A percentile compares a stretch with the other conserved stretches of the same genome.
Evolutionary conservation across 2,797 vertebrate genomes (phyloP).

Genomic region (Urocyon cinereoargenteus): DNA sequence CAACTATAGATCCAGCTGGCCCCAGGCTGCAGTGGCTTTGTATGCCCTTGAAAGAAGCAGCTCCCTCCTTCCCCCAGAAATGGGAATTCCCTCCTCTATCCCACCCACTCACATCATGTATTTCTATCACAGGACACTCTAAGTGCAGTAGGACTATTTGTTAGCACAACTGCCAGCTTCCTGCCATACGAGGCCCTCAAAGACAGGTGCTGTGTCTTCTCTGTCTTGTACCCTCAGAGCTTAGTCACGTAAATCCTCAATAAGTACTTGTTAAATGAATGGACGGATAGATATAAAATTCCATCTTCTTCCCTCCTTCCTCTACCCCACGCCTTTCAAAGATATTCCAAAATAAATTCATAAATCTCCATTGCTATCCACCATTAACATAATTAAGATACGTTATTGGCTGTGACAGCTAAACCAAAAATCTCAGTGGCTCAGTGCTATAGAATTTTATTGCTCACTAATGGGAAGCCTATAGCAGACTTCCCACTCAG

Average conservation of each 20-base stretch:
- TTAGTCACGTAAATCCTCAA: not conserved
- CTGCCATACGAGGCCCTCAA: not conserved
- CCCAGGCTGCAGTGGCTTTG: not conserved
- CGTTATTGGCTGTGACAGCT: not conserved
- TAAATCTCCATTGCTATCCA: not conserved
- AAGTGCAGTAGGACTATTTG: not conserved
- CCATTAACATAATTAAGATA: not conserved
- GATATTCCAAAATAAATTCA: not conserved
- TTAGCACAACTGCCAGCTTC: not conserved
- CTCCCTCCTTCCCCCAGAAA: not conserved
- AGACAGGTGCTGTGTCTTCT: not conserved
- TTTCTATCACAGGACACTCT: not conserved
- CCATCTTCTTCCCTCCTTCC: not conserved
- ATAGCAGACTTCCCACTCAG: not conserved
- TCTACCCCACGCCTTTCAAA: not conserved
- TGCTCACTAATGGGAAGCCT: not conserved
- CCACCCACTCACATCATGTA: not conserved
- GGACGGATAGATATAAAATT: not conserved
- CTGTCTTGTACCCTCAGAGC: not conserved
- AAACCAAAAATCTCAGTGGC: not conserved
- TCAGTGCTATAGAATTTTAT: not conserved
- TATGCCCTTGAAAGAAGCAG: not conserved
- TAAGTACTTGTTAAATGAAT: not conserved
- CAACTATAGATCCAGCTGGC: not conserved
- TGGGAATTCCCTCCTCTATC: not conserved